Evolutionary conservation across 30 jellyfish, hydroid and myxozoan genomes (phyloP).

Genomic region (Cassiopea xamachana): DNA sequence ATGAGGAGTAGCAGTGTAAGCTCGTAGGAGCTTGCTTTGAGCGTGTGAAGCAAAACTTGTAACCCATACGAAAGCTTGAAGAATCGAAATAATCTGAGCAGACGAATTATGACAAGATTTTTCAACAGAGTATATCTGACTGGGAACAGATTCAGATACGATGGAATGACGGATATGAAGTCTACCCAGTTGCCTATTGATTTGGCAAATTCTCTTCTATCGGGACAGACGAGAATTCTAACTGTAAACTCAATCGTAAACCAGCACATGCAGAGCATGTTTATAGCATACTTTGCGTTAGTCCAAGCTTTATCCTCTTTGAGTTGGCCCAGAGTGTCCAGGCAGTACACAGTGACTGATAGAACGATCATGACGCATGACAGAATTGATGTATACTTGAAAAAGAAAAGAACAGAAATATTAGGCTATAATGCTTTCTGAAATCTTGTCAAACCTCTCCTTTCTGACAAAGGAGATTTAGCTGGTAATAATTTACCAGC

Average conservation of each 20-base stretch:
- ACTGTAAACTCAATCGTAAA: slow-evolving; percentile 82
- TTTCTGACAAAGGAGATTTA: too few species aligned
- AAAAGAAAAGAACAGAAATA: slow-evolving; percentile 7
- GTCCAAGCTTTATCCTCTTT: slow-evolving; percentile 22
- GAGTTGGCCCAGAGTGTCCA: slow-evolving; percentile 69
- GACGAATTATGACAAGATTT: slow-evolving; percentile 85
- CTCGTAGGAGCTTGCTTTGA: slow-evolving; percentile 95
- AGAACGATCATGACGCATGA: slow-evolving; percentile 89
- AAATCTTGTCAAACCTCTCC: too few species aligned
- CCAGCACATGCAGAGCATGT: slow-evolving; percentile 82
- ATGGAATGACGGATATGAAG: slow-evolving; percentile 84
- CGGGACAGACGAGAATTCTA: slow-evolving; percentile 85
- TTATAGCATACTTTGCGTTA: slow-evolving; percentile 43
- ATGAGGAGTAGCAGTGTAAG: slow-evolving; percentile 77
- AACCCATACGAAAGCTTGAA: slow-evolving; percentile 96
- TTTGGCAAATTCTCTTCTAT: slow-evolving; percentile 66
- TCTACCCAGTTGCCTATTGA: slow-evolving; percentile 91
- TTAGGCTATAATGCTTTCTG: not conserved
- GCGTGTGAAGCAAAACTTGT: slow-evolving; percentile 91
- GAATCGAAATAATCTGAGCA: slow-evolving; percentile 82
- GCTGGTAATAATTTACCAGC: too few species aligned
- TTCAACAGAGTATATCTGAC: slow-evolving; percentile 35
- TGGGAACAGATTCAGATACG: slow-evolving; percentile 61
- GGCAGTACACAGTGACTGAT: slow-evolving; percentile 90
- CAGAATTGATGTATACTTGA: slow-evolving; percentile 84